Evolutionary conservation across 2,113 vertebrate species (phyloP).

Genomic region (Cebus imitator): DNA sequence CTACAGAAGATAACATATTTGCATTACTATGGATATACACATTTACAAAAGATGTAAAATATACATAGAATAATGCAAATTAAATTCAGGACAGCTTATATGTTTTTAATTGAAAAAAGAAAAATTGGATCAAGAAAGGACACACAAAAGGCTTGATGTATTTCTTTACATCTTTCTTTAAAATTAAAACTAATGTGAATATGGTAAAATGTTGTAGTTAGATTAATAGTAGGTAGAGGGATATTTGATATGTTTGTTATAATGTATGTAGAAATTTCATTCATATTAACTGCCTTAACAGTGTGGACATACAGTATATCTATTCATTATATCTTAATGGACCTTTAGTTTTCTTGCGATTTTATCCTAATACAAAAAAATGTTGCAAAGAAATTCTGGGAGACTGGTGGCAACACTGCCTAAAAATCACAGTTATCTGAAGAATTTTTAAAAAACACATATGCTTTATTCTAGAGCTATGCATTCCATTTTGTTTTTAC

Average conservation of each 20-base stretch:
- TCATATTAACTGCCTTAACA: background rate
- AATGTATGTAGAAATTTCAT: background rate
- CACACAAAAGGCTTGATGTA: background rate
- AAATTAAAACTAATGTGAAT: background rate
- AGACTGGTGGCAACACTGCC: background rate
- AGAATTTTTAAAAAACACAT: background rate
- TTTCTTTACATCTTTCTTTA: background rate
- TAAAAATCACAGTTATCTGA: background rate
- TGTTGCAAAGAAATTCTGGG: background rate
- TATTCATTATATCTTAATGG: background rate
- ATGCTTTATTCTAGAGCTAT: background rate
- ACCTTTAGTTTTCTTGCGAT: background rate
- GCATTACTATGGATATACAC: background rate
- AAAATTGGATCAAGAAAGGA: background rate
- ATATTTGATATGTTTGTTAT: background rate
- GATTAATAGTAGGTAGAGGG: background rate
- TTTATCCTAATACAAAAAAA: slow-evolving; percentile 11
- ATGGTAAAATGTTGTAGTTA: background rate
- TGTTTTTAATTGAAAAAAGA: background rate
- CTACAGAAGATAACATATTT: background rate
- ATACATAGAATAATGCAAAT: background rate
- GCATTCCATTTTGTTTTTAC: background rate
- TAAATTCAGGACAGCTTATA: background rate
- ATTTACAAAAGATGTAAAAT: background rate
- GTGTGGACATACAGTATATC: background rate